These are phyloP conservation scores for Capreolus pygargus DNA, from an alignment of 2,113 vertebrate genomes.

Conservation along the genomic window DNA sequence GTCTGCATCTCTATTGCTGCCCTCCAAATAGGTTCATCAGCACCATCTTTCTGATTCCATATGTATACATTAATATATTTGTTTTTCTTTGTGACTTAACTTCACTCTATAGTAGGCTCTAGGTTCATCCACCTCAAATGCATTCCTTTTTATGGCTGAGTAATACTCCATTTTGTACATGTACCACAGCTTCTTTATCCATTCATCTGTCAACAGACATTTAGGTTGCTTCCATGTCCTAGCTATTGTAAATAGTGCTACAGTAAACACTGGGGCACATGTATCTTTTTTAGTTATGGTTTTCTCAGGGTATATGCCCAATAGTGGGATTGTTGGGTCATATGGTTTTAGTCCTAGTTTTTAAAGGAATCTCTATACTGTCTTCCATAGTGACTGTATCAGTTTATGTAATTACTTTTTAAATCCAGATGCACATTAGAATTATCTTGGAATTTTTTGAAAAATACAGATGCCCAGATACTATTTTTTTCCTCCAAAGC, in stretches of 20 bases:
- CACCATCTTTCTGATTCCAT: not conserved
- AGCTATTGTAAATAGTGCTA: not conserved
- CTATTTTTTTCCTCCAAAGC: not conserved
- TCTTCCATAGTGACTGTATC: not conserved
- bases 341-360: not conserved
- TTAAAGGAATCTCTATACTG: not conserved
- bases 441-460: not conserved
- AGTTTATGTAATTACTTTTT: not conserved
- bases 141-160: not conserved
- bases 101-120: not conserved
- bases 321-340: not conserved
- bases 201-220: not conserved
- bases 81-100: not conserved
- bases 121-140: not conserved
- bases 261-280: not conserved
- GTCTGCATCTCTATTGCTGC: not conserved
- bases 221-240: not conserved
- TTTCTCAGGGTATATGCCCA: not conserved
- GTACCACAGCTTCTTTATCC: not conserved
- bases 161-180: not conserved
- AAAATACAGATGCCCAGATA: not conserved
- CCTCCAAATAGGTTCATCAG: not conserved
- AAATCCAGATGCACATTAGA: not conserved
- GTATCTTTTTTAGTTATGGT: not conserved
- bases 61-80: not conserved